Base-by-base conservation (phyloP, 2,797 vertebrate genomes). In the Argyrosomus regius region DNA sequence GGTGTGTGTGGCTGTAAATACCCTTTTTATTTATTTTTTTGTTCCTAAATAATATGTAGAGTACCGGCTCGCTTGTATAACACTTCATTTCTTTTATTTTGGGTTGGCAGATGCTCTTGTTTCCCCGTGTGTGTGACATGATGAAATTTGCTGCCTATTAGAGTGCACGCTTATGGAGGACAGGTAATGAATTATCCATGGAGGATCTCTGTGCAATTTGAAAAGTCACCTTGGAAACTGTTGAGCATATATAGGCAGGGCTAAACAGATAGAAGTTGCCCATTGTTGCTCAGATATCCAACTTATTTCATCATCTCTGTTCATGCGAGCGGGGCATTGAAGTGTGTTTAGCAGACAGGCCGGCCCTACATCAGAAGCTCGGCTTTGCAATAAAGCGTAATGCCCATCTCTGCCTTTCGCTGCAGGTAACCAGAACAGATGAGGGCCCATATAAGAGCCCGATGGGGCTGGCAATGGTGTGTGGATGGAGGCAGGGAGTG, bases 161-260 rank as follows among this genome's bases (percentile, higher is more conserved):
- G 83, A 85, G 75, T 82, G 87, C 78, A 82, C 8, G 75, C 86
- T 87, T 90, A 85, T 81, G 87, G 90, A 89, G 88, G 89, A 77
- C 90, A 92, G 87, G 92, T 91, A 90, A 91, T 93, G 93, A 94
- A 92, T 93, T 93, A 92, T 92, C 93, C 88, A 91, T 89, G 81
- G 90, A 88, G 86, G 90, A 91, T 88, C 87, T 88, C 86, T 75
- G 86, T 88, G 90, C 87, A 91, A 89, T 92, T 91, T 80, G 73
- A 90, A 93, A 93, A 94, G 93, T 94, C 93, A 94, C 94, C 92
- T 94, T 94, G 92, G 91, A 94, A 94, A 92, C 92, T 90, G 90
- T 92, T 92, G 91, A 89, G 90, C 91, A 64, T 81, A 83, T 86
- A 89, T 81, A 85, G 85, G 78, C 84, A 76, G 81, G 82, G 87